phyloP scores from a whole-genome alignment of 2,113 vertebrate species.

The Hystrix cristata region DNA sequence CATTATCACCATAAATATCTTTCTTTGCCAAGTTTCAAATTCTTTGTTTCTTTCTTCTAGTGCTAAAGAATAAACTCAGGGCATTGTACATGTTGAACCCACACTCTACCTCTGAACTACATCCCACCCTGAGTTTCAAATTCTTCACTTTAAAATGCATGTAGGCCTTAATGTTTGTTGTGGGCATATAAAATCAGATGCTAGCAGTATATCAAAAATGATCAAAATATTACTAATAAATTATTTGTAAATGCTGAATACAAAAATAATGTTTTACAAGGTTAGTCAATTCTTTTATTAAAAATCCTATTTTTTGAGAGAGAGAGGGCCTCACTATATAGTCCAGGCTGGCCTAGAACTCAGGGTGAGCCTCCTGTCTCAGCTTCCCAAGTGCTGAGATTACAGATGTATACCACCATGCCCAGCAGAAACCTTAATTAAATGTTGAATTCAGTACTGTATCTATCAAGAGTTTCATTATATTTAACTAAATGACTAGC shows the following conservation, averaged over 20 bases:
- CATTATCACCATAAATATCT: neutral
- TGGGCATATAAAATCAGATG: constrained; percentile 5
- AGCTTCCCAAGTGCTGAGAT: too few species aligned
- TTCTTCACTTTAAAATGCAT: constrained; percentile 45
- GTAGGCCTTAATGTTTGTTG: constrained; percentile 18
- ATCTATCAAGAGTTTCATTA: constrained; percentile 58
- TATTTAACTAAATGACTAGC: constrained; percentile 29
- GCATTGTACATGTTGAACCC: neutral
- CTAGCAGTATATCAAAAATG: constrained; percentile 42
- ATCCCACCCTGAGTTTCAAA: constrained; percentile 24
- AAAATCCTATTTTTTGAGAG: neutral
- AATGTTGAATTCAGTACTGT: constrained; percentile 14
- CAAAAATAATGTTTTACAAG: constrained; percentile 50
- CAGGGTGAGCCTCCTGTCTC: too few species aligned
- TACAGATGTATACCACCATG: too few species aligned
- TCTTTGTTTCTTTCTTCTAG: neutral
- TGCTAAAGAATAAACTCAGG: neutral
- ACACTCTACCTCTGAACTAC: neutral
- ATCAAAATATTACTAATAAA: constrained; percentile 27
- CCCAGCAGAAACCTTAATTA: neutral
- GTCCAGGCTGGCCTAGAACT: too few species aligned
- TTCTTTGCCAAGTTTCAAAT: constrained; percentile 39
- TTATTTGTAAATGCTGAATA: constrained; percentile 28
- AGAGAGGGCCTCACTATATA: too few species aligned
- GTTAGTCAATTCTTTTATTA: neutral